These are phyloP conservation scores for Scartelaos histophorus DNA, from an alignment of 2,113 vertebrate genomes.

Conservation along the genomic window DNA sequence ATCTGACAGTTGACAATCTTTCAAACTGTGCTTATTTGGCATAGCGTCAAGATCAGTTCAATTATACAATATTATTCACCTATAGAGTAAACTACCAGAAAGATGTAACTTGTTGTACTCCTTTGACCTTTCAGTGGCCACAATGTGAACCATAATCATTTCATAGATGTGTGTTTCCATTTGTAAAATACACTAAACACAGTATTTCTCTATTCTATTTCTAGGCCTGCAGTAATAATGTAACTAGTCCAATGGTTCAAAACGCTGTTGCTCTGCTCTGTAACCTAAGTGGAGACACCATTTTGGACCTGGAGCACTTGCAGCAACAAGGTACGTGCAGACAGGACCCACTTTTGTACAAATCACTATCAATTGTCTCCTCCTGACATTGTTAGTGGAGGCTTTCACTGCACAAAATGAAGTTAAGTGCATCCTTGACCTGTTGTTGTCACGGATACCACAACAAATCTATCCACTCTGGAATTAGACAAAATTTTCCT, in stretches of 20 bases:
- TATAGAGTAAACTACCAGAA: background rate
- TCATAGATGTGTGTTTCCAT: background rate
- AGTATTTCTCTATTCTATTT: constrained; percentile 6
- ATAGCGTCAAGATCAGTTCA: no score
- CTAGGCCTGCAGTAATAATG: constrained; percentile 37
- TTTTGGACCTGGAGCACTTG: constrained; percentile 48
- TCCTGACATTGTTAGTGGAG: constrained; percentile 1
- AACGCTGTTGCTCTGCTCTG: constrained; percentile 61
- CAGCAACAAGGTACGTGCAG: constrained; percentile 51
- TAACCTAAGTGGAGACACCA: constrained; percentile 48
- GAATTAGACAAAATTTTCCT: constrained; percentile 33
- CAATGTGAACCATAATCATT: background rate
- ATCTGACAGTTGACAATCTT: background rate
- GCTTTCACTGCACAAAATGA: constrained; percentile 6
- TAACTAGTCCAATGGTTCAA: constrained; percentile 48
- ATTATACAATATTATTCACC: no score
- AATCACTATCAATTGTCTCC: background rate
- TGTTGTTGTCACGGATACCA: constrained; percentile 13
- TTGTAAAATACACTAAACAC: background rate
- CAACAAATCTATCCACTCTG: constrained; percentile 8
- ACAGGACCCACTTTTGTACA: background rate
- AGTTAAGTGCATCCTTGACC: constrained; percentile 13
- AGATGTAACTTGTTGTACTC: background rate
- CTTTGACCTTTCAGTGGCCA: background rate
- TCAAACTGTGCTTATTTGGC: background rate